Base-by-base conservation (phyloP, 2,888 invertebrate species). In the Rhopalosiphum nymphaeae region DNA sequence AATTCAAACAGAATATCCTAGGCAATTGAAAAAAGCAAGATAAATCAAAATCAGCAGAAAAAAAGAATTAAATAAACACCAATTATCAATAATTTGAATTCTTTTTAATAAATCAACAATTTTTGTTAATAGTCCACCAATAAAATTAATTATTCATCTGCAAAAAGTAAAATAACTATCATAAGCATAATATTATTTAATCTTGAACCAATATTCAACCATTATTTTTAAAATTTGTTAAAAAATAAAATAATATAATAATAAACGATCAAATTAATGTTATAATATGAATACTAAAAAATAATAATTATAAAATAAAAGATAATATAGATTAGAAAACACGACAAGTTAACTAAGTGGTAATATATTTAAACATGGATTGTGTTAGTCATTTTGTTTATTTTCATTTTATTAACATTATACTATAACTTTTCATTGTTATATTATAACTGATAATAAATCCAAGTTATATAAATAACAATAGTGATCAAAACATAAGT, bases 251-350 rank as follows among this genome's bases (percentile, higher is more conserved):
- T 85, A 49, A 90, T 78, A 78, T 36, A 57, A 91, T 85, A 56
- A 91, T 86, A 87, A 89, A 91, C 29, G 86, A 91, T 57, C 42
- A 91, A 88, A 88, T 67, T 67, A 61, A 87, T 87, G n/a, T 91
- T 86, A 91, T n/a, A 91, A 92, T 92, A 67, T 61, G 49, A 92
- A 87, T 42, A 87, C 87, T 92, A 87, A 67, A 87, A 67, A 49
- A 67, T 53, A 92, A 86, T 87, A 49, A 42, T 67, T 49, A 88
- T 67, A 86, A n/a, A 87, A 88, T 67, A 88, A 57, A 49, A 67
- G n/a, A 67, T 29, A 87, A 92, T 49, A 92, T 49, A 67, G 44
- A 92, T 13, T 67, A 67, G 46, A 86, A 78, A 92, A 87, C 46
- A 61, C 26, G 61, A 87, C 46, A 87, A 92, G 49, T 67, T 67